Percentiles rank a stretch among this genome's conserved stretches.
Evolutionary conservation across 2,113 vertebrate genomes (phyloP).

Genomic region (Rhinolophus sinicus): DNA sequence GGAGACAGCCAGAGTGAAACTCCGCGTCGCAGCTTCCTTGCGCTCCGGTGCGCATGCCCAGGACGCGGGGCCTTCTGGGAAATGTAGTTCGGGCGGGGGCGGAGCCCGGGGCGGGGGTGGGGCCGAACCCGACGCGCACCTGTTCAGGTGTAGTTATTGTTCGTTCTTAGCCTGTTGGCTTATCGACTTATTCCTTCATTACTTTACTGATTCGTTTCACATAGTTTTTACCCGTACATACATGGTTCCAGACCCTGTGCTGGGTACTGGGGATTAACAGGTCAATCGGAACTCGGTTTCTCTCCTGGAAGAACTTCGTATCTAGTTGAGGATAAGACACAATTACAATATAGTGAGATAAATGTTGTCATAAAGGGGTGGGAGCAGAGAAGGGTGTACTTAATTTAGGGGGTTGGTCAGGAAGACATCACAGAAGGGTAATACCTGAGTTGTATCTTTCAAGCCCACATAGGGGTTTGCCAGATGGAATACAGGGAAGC

Average conservation of each 20-base stretch:
- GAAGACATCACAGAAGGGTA: background rate
- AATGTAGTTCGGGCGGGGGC: conserved; percentile 64
- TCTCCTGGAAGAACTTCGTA: background rate
- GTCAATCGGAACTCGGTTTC: background rate
- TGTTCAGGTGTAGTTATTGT: background rate
- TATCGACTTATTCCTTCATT: background rate
- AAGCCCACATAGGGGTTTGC: background rate
- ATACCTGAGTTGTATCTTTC: background rate
- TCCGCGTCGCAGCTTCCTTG: conserved; percentile 76
- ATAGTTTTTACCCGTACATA: background rate
- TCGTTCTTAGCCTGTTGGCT: background rate
- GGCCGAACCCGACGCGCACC: background rate
- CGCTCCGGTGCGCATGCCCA: conserved; percentile 34
- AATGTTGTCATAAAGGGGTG: background rate
- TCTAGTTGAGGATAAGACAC: background rate
- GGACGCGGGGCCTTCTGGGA: conserved; percentile 61
- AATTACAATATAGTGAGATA: background rate
- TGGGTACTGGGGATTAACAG: background rate
- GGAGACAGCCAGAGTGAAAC: conserved; percentile 62
- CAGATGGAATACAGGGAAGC: background rate
- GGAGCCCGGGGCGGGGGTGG: background rate
- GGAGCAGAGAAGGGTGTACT: background rate
- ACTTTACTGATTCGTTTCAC: background rate
- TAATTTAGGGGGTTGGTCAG: background rate
- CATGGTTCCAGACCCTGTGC: background rate